Evolutionary conservation across 2,797 vertebrate species (phyloP).

Genomic region (Esox lucius): DNA sequence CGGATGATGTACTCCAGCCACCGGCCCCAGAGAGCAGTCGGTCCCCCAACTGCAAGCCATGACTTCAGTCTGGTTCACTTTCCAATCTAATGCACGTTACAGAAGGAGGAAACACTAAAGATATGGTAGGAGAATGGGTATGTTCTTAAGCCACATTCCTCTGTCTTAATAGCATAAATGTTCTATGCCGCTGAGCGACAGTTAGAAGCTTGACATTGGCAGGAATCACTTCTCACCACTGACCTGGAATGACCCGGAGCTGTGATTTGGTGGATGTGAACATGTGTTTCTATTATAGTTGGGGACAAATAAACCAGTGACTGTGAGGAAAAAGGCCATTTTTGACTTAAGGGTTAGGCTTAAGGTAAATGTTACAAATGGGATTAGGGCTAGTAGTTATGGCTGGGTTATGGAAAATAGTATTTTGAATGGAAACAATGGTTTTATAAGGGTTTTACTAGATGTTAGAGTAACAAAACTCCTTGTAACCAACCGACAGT

Average conservation of each 20-base stretch:
- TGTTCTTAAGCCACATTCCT: conserved; percentile 38
- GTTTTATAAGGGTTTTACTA: too few relatives aligned
- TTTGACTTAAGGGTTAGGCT: too few relatives aligned
- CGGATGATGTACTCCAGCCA: conserved; percentile 16
- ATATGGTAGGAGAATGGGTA: conserved; percentile 47
- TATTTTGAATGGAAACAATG: too few relatives aligned
- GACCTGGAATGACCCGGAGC: not conserved
- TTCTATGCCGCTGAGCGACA: conserved; percentile 42
- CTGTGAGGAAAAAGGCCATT: too few relatives aligned
- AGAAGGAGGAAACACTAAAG: conserved; percentile 11
- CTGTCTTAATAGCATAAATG: conserved; percentile 41
- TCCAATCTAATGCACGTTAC: conserved; percentile 31
- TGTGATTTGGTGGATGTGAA: not conserved
- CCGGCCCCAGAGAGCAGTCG: conserved; percentile 33
- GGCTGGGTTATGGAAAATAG: too few relatives aligned
- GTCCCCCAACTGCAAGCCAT: conserved; percentile 19
- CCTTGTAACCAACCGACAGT: too few relatives aligned
- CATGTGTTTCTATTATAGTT: not conserved
- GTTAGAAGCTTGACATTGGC: conserved; percentile 35
- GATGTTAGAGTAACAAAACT: too few relatives aligned
- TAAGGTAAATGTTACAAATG: too few relatives aligned
- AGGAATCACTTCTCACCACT: conserved; percentile 30
- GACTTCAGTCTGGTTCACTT: conserved; percentile 15
- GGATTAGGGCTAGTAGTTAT: too few relatives aligned
- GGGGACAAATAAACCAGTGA: not conserved